Base-by-base conservation (phyloP, 1,140 invertebrate genomes). In the Doryteuthis pealeii region DNA sequence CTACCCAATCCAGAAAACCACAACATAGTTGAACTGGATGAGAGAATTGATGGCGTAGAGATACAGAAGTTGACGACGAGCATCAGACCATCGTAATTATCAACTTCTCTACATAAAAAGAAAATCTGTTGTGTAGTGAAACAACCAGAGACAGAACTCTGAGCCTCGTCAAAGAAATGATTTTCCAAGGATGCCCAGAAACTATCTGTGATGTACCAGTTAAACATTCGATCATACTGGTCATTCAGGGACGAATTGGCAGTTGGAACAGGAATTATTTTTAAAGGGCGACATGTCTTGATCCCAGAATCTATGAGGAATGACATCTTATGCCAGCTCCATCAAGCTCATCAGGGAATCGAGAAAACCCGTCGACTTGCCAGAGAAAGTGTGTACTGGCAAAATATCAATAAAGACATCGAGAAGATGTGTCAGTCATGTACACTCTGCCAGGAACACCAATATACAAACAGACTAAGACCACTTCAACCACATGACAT, bases 281-380 rank as follows among this genome's bases (percentile, higher is more conserved):
- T 87, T 70, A 86, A 84, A 80, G 77, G 77, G 68, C 67, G 83
- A 70, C 40, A 78, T 40, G 71, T 88, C 15, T 70, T 89, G 28
- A 83, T 90, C 43, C 88, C 88, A 26, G 72, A 68, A 33, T 69
- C 72, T 45, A 70, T 86, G 71, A 71, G 85, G 75, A 74, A 79
- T 68, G 73, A 82, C 68, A 87, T 89, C 43, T 79, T 88, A 70
- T 68, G 82, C 22, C 75, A 77, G 69, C 72, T 89, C 58, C 89
- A 90, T 82, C 82, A 85, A 74, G 78, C 80, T 26, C 89, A 90
- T 81, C 45, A 88, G 71, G 89, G 89, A 1, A 81, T 86, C 72
- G 85, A 86, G 67, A 87, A 87, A 77, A 84, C 80, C 70, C 82
- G 84, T 74, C 71, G 74, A 43, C 76, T 79, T 72, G 87, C 89